Base-by-base conservation (phyloP, 2,797 vertebrate genomes). In the Ammospiza maritima region DNA sequence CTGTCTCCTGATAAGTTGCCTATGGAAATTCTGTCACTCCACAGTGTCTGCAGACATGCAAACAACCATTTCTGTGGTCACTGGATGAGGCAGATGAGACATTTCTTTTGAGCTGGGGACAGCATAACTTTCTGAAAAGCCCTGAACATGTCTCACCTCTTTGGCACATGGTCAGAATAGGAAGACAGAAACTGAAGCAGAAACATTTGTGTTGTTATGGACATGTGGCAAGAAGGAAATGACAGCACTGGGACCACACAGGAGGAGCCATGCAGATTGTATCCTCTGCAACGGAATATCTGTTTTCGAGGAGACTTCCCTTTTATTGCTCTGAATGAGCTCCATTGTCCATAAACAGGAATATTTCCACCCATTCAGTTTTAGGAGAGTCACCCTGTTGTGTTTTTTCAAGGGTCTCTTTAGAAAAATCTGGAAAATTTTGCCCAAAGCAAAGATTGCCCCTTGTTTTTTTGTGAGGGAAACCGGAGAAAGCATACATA, bases 1-100 rank as follows among this genome's bases (percentile, higher is more conserved):
- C 86, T 77, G 62, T 14, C 38, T 57, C 20, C 30, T 65, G 57
- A 90, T 88, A 87, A 87, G 80, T 74, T 90, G 84, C 64, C 86
- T 78, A 51, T 74, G 72, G 81, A 92, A 93, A 88, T 85, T 62
- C 64, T 84, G 34, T 60, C 3, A 0, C 18, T 53, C 45, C 61
- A 53, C 34, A n/a, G 17, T 18, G 10, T 47, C 82, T 76, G 51
- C 36, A 1, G 5, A 57, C 30, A 13, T 48, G 21, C 26, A 94
- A 76, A 83, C 60, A 67, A 57, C 14, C 11, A 32, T 82, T 90
- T 85, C 32, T 4, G 3, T 42, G 23, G 53, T 29, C 34, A 58
- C 34, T 71, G 27, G 38, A 26, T 51, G 57, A 70, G 32, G 19
- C 17, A 48, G 34, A 44, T 30, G 60, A 84, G 26, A 48, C 13